A percentile compares a stretch with the other conserved stretches of the same genome.
phyloP scores from a whole-genome alignment of 1,140 invertebrate genomes.

The Ptiloglossa arizonensis region DNA sequence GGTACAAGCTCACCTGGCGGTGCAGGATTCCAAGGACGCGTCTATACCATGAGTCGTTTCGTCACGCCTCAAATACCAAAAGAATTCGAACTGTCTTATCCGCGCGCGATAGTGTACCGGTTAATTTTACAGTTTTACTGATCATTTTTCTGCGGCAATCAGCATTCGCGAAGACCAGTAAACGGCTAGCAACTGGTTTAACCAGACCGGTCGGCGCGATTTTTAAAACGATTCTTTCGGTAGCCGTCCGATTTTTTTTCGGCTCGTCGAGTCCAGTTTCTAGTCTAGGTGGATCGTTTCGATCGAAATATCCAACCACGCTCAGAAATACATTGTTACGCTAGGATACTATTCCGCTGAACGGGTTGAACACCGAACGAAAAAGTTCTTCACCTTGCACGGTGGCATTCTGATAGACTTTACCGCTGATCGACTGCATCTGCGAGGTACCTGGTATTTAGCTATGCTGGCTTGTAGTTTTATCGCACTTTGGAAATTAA shows the following conservation, averaged over 20 bases:
- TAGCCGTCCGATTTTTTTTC: slow-evolving; percentile 49
- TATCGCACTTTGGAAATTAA: too few species aligned
- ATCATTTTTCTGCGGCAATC: slow-evolving; percentile 27
- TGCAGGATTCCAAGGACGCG: slow-evolving; percentile 18
- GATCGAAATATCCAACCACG: slow-evolving; percentile 28
- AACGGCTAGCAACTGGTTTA: slow-evolving; percentile 53
- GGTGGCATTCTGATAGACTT: not conserved
- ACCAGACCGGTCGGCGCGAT: slow-evolving; percentile 41
- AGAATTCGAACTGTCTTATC: not conserved
- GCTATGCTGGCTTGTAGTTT: too few species aligned
- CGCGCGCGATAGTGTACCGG: not conserved
- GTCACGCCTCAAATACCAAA: not conserved
- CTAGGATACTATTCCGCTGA: not conserved
- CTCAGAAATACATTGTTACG: not conserved
- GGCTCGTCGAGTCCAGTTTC: slow-evolving; percentile 46
- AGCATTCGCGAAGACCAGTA: not conserved
- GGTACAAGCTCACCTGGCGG: slow-evolving; percentile 11
- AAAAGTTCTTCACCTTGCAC: not conserved
- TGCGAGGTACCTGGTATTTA: not conserved
- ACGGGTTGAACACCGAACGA: slow-evolving; percentile 15
- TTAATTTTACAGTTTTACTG: slow-evolving; percentile 24
- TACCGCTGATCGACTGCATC: not conserved
- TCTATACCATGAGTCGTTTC: too few species aligned
- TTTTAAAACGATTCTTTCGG: slow-evolving; percentile 56
- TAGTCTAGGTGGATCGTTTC: slow-evolving; percentile 35